Evolutionary conservation across 2,888 invertebrate genomes (phyloP).

Genomic region (Chrysomela aeneicollis): DNA sequence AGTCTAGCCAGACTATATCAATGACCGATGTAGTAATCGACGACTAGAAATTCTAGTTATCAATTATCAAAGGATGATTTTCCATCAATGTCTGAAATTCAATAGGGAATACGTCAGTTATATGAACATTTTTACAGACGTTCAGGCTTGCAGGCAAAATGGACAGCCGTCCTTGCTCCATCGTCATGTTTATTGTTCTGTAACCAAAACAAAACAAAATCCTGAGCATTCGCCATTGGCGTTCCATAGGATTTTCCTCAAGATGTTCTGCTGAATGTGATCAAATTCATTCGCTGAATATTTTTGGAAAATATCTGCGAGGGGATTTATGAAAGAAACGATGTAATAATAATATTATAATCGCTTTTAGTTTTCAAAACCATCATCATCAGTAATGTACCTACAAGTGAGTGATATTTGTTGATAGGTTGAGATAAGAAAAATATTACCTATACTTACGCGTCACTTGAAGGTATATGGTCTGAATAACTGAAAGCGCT

Average conservation of each 20-base stretch:
- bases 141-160: constrained; percentile 40
- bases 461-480: too few relatives aligned
- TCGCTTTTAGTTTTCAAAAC: too few relatives aligned
- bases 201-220: constrained; percentile 48
- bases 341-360: too few relatives aligned
- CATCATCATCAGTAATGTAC: too few relatives aligned
- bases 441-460: too few relatives aligned
- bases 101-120: constrained; percentile 49
- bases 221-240: constrained; percentile 38
- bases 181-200: constrained; percentile 45
- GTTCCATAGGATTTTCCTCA: background rate
- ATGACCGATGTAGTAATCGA: background rate
- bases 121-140: constrained; percentile 41
- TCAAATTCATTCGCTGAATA: too few relatives aligned
- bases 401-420: too few relatives aligned
- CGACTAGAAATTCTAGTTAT: background rate
- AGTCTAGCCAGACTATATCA: background rate
- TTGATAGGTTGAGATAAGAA: too few relatives aligned
- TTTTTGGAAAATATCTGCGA: too few relatives aligned
- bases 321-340: too few relatives aligned
- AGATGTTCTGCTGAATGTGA: too few relatives aligned
- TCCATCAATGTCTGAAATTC: constrained; percentile 49
- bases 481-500: too few relatives aligned
- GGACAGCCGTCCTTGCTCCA: constrained; percentile 53
- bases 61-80: constrained; percentile 5